Evolutionary conservation across 2,113 vertebrate species (phyloP).

Genomic region (Catagonus wagneri): DNA sequence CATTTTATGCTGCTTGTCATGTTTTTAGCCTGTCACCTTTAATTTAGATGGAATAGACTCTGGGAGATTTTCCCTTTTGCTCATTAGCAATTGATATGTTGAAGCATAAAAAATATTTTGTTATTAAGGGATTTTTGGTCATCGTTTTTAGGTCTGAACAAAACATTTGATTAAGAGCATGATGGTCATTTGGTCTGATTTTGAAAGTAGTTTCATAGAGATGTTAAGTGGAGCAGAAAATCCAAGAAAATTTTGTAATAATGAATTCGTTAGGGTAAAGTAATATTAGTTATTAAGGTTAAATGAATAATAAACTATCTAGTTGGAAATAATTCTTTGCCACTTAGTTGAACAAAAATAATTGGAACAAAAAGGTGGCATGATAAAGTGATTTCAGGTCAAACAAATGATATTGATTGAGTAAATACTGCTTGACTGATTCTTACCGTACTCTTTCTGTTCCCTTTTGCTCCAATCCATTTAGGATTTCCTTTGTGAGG

Average conservation of each 20-base stretch:
- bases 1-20: not conserved
- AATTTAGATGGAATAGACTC: not conserved
- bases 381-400: constrained; percentile 76
- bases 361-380: constrained; percentile 72
- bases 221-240: constrained; percentile 71
- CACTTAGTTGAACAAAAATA: constrained; percentile 83
- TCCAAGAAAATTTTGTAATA: constrained; percentile 61
- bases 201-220: constrained; percentile 67
- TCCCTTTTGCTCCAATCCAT: constrained; percentile 71
- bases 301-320: constrained; percentile 73
- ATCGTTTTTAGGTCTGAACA: constrained; percentile 10
- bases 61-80: not conserved
- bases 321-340: constrained; percentile 65
- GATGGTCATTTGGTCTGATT: constrained; percentile 23
- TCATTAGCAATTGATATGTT: not conserved
- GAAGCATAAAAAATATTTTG: not conserved
- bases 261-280: constrained; percentile 72
- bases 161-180: constrained; percentile 15
- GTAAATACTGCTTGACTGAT: constrained; percentile 33
- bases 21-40: not conserved
- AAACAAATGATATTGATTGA: constrained; percentile 66
- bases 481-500: constrained; percentile 74
- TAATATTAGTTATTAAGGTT: constrained; percentile 69
- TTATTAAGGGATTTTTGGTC: not conserved
- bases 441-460: not conserved